Conservation (phyloP, 2,113 vertebrate genomes). For the Datnioides undecimradiatus region DNA sequence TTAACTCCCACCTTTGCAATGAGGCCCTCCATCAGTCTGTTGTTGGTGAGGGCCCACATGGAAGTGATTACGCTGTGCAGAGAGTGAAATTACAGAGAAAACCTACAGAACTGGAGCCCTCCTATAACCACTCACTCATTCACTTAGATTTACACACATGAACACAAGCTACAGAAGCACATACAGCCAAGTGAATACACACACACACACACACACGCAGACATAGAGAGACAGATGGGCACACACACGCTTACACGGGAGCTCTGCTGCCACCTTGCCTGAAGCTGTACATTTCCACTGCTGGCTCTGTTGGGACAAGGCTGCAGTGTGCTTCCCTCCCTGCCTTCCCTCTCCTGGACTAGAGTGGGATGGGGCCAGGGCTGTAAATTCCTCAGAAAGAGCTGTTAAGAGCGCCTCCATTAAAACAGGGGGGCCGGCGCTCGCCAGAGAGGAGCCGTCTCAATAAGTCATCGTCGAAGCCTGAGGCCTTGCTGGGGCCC, state of each 20-base stretch:
- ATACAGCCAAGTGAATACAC: conserved; percentile 24
- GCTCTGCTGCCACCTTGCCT: conserved; percentile 66
- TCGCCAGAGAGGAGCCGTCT: conserved; percentile 79
- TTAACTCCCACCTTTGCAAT: conserved; percentile 74
- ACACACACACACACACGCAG: conserved; percentile 30
- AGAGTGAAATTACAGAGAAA: conserved; percentile 83
- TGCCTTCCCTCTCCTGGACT: conserved; percentile 51
- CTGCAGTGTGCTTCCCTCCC: conserved; percentile 67
- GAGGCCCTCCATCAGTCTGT: conserved; percentile 68
- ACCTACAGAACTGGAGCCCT: conserved; percentile 67
- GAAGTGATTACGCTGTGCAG: conserved; percentile 80
- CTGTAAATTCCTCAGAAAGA: conserved; percentile 83
- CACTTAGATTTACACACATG: conserved; percentile 56
- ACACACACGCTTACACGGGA: conserved; percentile 11
- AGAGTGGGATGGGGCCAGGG: conserved; percentile 53
- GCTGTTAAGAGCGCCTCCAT: conserved; percentile 77
- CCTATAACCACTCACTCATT: conserved; percentile 70
- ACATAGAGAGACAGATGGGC: conserved; percentile 31
- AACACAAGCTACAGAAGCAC: conserved; percentile 26
- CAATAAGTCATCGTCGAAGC: conserved; percentile 71
- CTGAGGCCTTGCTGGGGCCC: conserved; percentile 52
- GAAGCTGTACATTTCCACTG: conserved; percentile 74
- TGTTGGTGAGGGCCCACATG: conserved; percentile 81
- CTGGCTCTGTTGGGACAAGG: conserved; percentile 70
- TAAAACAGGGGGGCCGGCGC: conserved; percentile 64